phyloP scores from a whole-genome alignment of 2,888 invertebrate genomes.

The Melanophora roralis region DNA sequence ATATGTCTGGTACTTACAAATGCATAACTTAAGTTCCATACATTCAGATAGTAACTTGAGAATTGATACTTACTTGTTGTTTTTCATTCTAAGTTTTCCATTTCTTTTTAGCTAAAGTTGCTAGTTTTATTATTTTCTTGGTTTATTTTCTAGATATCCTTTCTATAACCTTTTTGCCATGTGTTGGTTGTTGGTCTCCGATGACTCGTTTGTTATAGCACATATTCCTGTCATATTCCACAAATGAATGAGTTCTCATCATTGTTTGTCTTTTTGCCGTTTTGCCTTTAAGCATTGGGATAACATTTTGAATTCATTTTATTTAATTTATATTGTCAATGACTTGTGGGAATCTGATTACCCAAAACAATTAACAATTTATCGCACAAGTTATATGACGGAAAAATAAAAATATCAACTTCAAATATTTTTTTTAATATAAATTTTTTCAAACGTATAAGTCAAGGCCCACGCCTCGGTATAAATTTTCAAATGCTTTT shows the following conservation, averaged over 20 bases:
- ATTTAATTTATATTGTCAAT: constrained; percentile 56
- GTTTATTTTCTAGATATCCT: background rate
- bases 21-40: constrained; percentile 52
- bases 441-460: too few relatives aligned
- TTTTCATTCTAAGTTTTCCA: constrained; percentile 13
- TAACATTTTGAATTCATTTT: constrained; percentile 38
- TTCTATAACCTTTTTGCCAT: constrained; percentile 22
- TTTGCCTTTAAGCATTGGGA: constrained; percentile 4
- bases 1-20: constrained; percentile 46
- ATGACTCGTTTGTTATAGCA: constrained; percentile 55
- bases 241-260: constrained; percentile 50
- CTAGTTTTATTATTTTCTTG: constrained; percentile 1
- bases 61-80: constrained; percentile 48
- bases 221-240: constrained; percentile 54
- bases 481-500: too few relatives aligned
- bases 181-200: constrained; percentile 43
- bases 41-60: constrained; percentile 41
- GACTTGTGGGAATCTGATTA: constrained; percentile 56
- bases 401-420: constrained; percentile 16
- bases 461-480: too few relatives aligned
- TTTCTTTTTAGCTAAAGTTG: background rate
- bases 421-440: too few relatives aligned
- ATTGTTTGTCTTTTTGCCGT: constrained; percentile 24
- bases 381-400: constrained; percentile 25
- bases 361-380: constrained; percentile 44